phyloP scores from a whole-genome alignment of 2,113 vertebrate species.

The Passer montanus region DNA sequence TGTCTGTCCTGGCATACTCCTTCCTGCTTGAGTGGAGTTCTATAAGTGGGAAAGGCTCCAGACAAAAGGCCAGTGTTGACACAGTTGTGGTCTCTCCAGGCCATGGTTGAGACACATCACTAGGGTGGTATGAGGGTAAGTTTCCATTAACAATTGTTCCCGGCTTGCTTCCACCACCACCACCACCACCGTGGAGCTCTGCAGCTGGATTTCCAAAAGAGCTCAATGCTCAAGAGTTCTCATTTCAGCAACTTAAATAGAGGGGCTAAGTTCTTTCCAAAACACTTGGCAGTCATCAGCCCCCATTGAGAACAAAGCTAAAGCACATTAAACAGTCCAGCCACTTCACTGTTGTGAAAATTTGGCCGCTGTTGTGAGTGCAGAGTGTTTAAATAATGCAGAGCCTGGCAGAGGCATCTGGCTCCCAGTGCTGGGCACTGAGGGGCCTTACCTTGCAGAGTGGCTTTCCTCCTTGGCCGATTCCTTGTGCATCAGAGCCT shows the following conservation, averaged over 20 bases:
- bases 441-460: neutral
- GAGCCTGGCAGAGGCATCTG: neutral
- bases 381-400: neutral
- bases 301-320: slow-evolving; percentile 38
- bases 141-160: slow-evolving; percentile 57
- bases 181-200: neutral
- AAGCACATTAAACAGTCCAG: neutral
- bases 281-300: neutral
- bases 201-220: slow-evolving; percentile 46
- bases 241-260: slow-evolving; percentile 13
- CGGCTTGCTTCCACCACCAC: slow-evolving; percentile 16
- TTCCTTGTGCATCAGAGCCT: neutral
- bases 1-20: neutral
- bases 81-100: slow-evolving; percentile 19
- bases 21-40: neutral
- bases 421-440: neutral
- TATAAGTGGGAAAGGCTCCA: neutral
- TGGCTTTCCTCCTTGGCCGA: neutral
- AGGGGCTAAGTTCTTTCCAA: slow-evolving; percentile 34
- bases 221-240: slow-evolving; percentile 24
- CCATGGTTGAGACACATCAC: slow-evolving; percentile 23
- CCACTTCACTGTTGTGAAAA: slow-evolving; percentile 4
- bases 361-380: neutral
- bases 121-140: slow-evolving; percentile 54
- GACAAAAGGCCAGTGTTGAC: slow-evolving; percentile 49